Percentiles rank a stretch among this genome's conserved stretches.
Conservation (phyloP, 2,888 invertebrate species). For the Ceraclea dissimilis region DNA sequence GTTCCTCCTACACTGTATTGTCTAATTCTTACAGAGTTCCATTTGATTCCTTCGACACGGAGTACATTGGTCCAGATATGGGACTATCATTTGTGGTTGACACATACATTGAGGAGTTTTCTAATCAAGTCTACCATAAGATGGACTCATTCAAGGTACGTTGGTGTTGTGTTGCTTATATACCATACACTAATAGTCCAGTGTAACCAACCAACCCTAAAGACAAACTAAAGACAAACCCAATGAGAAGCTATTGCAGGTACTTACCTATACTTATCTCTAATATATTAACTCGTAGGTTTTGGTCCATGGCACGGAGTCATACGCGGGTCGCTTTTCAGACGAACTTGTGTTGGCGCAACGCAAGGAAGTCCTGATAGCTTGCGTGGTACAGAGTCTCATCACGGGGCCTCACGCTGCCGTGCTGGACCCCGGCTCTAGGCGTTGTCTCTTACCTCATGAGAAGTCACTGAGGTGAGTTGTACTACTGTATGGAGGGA, state of each 20-base stretch:
- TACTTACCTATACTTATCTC: too few relatives aligned
- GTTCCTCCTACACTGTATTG: too few relatives aligned
- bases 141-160: conserved; percentile 24
- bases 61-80: conserved; percentile 29
- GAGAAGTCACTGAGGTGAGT: conserved; percentile 11
- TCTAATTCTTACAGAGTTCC: background rate
- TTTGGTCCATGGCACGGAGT: conserved; percentile 18
- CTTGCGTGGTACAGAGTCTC: conserved; percentile 6
- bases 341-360: conserved; percentile 18
- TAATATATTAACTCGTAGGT: conserved; percentile 10
- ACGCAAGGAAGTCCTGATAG: conserved; percentile 18
- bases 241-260: too few relatives aligned
- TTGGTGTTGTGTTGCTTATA: too few relatives aligned
- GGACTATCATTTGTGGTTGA: conserved; percentile 31
- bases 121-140: conserved; percentile 21
- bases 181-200: too few relatives aligned
- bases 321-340: conserved; percentile 17
- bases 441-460: conserved; percentile 13
- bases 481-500: background rate
- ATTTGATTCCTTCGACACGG: conserved; percentile 17
- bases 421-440: conserved; percentile 6
- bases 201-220: too few relatives aligned
- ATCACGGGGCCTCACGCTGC: conserved; percentile 12
- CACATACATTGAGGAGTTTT: conserved; percentile 26
- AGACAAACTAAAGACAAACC: too few relatives aligned